These are phyloP conservation scores for Rhinogobius similis DNA, from an alignment of 2,113 vertebrate species.

Conservation along the genomic window DNA sequence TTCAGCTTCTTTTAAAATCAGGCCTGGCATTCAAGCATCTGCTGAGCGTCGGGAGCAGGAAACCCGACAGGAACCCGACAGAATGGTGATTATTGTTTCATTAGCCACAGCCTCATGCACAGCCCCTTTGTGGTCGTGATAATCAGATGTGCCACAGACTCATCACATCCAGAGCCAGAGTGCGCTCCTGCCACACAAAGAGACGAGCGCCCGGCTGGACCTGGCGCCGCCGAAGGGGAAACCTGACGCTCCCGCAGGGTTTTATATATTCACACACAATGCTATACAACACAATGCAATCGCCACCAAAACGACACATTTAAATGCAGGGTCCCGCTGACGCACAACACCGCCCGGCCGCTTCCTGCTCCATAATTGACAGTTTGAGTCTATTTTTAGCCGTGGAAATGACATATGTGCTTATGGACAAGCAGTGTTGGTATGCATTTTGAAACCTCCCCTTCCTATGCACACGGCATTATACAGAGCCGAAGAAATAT, in stretches of 20 bases:
- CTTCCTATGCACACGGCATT: background rate
- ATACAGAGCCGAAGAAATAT: background rate
- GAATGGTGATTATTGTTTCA: constrained; percentile 40
- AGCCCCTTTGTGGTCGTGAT: constrained; percentile 37
- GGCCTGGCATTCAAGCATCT: constrained; percentile 3
- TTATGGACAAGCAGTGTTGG: background rate
- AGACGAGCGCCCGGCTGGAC: constrained; percentile 54
- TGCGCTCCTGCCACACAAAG: constrained; percentile 40
- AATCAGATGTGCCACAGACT: constrained; percentile 59
- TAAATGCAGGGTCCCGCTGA: constrained; percentile 2
- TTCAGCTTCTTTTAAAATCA: constrained; percentile 5
- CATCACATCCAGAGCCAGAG: constrained; percentile 45
- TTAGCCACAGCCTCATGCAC: constrained; percentile 26
- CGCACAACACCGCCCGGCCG: background rate
- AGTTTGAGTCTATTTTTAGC: background rate
- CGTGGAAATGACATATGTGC: background rate
- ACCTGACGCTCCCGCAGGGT: background rate
- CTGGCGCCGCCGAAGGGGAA: background rate
- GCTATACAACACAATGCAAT: background rate
- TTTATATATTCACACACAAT: background rate
- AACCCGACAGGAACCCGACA: constrained; percentile 30
- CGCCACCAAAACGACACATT: background rate
- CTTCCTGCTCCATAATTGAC: constrained; percentile 17
- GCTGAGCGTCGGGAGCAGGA: constrained; percentile 10
- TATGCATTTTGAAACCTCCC: background rate